Base-by-base conservation (phyloP, 1,140 invertebrate genomes). In the Tetragonula clypearis region DNA sequence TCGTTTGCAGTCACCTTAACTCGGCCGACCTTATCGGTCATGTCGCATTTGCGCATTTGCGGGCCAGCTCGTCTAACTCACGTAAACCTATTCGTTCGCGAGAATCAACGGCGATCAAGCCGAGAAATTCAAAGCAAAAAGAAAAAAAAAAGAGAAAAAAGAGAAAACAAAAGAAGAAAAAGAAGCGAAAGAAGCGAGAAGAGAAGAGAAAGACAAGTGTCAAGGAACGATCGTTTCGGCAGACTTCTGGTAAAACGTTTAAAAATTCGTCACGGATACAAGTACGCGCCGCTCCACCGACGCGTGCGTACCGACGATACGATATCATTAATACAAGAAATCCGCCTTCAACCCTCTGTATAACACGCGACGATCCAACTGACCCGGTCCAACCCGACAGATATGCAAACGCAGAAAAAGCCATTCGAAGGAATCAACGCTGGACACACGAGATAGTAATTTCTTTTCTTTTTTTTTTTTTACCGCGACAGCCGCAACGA, bases 41-140 rank as follows among this genome's bases (percentile, higher is more conserved):
- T 58, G 82, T 82, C 88, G 41, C 41, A 49, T 49, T 49, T 89
- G 91, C 86, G 87, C 87, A 84, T 87, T 89, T 68, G 30, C 87
- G 90, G 92, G 92, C 91, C 92, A 92, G 90, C 92, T 92, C 91
- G 91, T 93, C 84, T 84, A 90, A 83, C 89, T 92, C 88, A 89
- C 83, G 88, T 79, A 84, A n/a, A 84, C 56, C 58, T 56, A 80
- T 82, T 83, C 81, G 80, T 87, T 81, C 73, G 58, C 35, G 79
- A 84, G 68, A 77, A 71, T 65, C 66, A 17, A 68, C 9, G 73
- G 53, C 74, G 30, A 58, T 12, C 30, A 69, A 56, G 23, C 49
- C 79, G 21, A 26, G 23, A 53, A 73, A 17, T 35, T 23, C n/a
- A 41, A 66, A 14, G 21, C 0, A 23, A 60, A 60, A 23, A 58